Evolutionary conservation across 2,888 invertebrate genomes (phyloP).

Genomic region (Caenorhabditis sp.): DNA sequence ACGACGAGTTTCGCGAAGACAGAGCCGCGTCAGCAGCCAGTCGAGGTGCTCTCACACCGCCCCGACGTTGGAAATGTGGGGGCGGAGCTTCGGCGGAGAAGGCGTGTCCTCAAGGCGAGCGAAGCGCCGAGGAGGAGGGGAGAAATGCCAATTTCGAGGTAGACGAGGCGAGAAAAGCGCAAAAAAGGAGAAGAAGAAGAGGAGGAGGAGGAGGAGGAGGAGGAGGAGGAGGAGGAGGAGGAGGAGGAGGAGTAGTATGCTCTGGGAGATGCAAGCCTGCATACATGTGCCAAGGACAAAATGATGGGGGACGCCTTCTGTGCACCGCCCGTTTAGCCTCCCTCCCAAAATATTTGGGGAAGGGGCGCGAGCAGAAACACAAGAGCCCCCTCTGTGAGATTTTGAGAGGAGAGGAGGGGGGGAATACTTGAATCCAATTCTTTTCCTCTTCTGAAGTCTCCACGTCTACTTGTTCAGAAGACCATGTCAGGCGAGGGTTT

Average conservation of each 20-base stretch:
- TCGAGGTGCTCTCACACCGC: constrained; percentile 31
- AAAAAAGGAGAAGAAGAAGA: background rate
- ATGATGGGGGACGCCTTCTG: constrained; percentile 47
- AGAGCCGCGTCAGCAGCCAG: too few relatives aligned
- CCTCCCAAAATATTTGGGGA: constrained; percentile 47
- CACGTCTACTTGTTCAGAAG: constrained; percentile 17
- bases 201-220: background rate
- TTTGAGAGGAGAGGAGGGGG: background rate
- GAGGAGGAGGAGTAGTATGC: too few relatives aligned
- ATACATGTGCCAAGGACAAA: constrained; percentile 49
- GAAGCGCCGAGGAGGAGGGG: constrained; percentile 35
- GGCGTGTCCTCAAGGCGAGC: constrained; percentile 48
- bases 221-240: constrained; percentile 61
- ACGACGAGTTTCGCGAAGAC: too few relatives aligned
- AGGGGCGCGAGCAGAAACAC: constrained; percentile 57
- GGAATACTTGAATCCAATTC: constrained; percentile 60
- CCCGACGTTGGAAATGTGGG: constrained; percentile 46
- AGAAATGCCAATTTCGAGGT: constrained; percentile 62
- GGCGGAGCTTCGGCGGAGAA: constrained; percentile 34
- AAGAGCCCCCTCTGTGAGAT: constrained; percentile 30
- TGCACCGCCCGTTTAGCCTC: background rate
- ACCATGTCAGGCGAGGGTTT: constrained; percentile 10
- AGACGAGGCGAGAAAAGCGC: constrained; percentile 65
- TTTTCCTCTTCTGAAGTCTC: background rate
- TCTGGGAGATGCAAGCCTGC: constrained; percentile 13